Base-by-base conservation (phyloP, 1,140 invertebrate genomes). In the Drosophila auraria region DNA sequence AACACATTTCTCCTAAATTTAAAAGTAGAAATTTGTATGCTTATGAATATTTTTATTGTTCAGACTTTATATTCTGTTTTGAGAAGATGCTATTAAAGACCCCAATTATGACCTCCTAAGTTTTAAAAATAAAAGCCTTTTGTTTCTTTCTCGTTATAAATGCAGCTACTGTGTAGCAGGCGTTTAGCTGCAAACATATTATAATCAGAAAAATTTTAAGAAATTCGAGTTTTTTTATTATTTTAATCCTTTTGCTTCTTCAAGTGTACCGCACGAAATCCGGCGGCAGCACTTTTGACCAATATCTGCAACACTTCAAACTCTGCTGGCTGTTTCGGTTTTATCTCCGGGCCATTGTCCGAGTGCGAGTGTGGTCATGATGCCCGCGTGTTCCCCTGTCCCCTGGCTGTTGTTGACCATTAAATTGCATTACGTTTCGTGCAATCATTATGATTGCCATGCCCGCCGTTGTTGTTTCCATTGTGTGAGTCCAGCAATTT, bases 301-400 rank as follows among this genome's bases (percentile, higher is more conserved):
- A 89, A 90, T 80, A 90, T 89, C 86, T 90, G 86, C 78, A 89
- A 80, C 86, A 89, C 86, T 89, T 90, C 75, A 90, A 77, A 81
- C 77, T 83, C 63, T 56, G 50, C 68, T 71, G 68, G 40, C 50
- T 69, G 68, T 40, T 69, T 71, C 63, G 38, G 68, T 56, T 71
- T 69, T 51, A 71, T 71, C 63, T 71, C n/a, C 27, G 23, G 60
- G 54, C 73, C 65, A 17, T 56, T 72, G 76, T 69, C 63, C 73
- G 65, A 74, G 38, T 66, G 61, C 73, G 65, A 74, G 38, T 66
- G 61, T 78, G 82, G 82, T 78, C 60, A 78, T 51, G 20, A 40
- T 66, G 47, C 42, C 42, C 27, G 17, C 59, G 5, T 14, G 15
- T 23, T 12, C 33, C 30, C n/a, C n/a, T 17, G 33, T 53, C 25